Evolutionary conservation across 2,113 vertebrate species (phyloP).

Genomic region (Laticauda colubrina): DNA sequence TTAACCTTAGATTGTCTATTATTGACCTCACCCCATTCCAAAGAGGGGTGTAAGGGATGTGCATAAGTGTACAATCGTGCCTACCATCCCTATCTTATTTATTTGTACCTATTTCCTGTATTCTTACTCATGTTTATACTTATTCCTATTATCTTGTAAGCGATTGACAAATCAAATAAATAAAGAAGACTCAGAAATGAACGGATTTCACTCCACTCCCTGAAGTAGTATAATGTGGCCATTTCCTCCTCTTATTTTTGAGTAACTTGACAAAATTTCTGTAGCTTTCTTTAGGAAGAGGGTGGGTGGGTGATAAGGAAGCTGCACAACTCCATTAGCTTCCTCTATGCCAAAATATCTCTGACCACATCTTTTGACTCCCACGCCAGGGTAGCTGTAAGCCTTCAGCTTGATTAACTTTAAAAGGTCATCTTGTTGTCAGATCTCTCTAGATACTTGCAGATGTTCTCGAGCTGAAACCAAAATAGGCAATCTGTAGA

Average conservation of each 20-base stretch:
- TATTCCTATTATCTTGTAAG: too few relatives aligned
- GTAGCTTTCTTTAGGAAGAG: neutral
- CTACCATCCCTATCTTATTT: too few relatives aligned
- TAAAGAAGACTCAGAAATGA: neutral
- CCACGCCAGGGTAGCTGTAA: constrained; percentile 65
- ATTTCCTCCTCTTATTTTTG: neutral
- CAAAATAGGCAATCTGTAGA: neutral
- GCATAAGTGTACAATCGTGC: too few relatives aligned
- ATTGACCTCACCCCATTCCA: too few relatives aligned
- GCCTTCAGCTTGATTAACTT: constrained; percentile 60
- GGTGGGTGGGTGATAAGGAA: constrained; percentile 62
- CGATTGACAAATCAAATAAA: too few relatives aligned
- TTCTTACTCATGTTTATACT: too few relatives aligned
- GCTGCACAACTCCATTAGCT: constrained; percentile 74
- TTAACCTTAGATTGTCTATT: too few relatives aligned
- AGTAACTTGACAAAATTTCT: constrained; percentile 19
- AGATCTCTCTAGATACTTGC: constrained; percentile 48
- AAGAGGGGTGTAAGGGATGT: too few relatives aligned
- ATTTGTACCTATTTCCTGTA: too few relatives aligned
- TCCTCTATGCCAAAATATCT: constrained; percentile 73
- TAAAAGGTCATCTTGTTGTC: constrained; percentile 71
- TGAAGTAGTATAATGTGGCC: neutral
- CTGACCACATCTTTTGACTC: constrained; percentile 72
- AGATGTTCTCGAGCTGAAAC: neutral
- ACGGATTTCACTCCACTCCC: neutral